Conservation (phyloP, 2,113 vertebrate genomes). For the Mobula birostris region DNA sequence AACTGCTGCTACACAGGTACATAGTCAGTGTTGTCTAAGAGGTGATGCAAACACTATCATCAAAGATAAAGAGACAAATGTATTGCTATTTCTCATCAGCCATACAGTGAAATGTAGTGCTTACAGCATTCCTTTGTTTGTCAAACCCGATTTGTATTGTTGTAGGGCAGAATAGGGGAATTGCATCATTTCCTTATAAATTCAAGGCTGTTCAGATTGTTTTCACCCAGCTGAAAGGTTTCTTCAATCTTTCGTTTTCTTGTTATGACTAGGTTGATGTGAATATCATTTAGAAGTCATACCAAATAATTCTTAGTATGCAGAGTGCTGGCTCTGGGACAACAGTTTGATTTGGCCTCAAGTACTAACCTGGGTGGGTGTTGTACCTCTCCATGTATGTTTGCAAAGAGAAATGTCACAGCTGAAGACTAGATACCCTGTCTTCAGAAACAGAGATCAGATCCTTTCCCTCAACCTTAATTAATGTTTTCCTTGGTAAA, state of each 20-base stretch:
- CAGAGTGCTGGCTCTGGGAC: neutral
- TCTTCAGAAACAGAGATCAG: neutral
- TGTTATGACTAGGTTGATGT: slow-evolving; percentile 45
- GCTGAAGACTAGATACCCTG: neutral
- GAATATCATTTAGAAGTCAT: slow-evolving; percentile 19
- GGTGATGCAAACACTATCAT: slow-evolving; percentile 63
- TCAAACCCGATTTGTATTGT: slow-evolving; percentile 71
- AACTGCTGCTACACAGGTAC: slow-evolving; percentile 56
- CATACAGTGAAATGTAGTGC: slow-evolving; percentile 67
- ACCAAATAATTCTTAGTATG: slow-evolving; percentile 11
- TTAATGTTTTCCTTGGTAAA: neutral
- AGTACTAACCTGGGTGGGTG: no score
- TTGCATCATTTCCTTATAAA: slow-evolving; percentile 57
- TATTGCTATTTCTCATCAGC: slow-evolving; percentile 66
- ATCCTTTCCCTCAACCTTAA: neutral
- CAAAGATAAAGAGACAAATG: slow-evolving; percentile 61
- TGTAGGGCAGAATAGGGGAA: slow-evolving; percentile 66
- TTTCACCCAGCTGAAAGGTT: slow-evolving; percentile 50
- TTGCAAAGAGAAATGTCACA: neutral
- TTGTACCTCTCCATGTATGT: neutral
- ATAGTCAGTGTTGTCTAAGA: slow-evolving; percentile 53
- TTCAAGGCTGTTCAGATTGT: slow-evolving; percentile 59
- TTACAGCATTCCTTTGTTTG: slow-evolving; percentile 58
- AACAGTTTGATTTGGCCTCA: neutral
- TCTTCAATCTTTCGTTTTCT: slow-evolving; percentile 43